Evolutionary conservation across 92 coral and sea anemone species (phyloP), one percentile per base, ranked within the genome.

Genomic region (Phymanthus crucifer): DNA sequence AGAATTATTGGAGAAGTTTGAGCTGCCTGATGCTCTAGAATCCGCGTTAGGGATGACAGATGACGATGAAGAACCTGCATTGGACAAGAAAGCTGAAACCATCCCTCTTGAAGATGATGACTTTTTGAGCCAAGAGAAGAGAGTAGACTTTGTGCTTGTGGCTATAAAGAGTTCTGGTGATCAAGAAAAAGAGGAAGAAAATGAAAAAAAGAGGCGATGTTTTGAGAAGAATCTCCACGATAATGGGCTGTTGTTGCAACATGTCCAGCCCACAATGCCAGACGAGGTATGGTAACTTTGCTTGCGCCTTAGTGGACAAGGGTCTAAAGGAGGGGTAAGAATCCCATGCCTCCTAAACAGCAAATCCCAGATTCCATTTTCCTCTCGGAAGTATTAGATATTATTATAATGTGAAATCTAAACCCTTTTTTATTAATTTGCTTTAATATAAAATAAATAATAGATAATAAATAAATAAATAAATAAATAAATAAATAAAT

Each of bases 151-250:
- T 35, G 74, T 70, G 19, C 48, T 70, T 7, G 74, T 70, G 23
- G 50, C 74, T 13, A 23, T 70, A 70, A 40, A 35, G 35, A 47
- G 74, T 34, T 38, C 50, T 70, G 74, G 74, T 14, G 48, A 34
- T 2, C 14, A 61, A 4, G 74, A 70, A 17, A 47, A 35, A 34
- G 46, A 70, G 10, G 47, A 69, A 69, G 74, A 34, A 24, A 70
- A 70, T 40, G 74, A 70, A 23, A 70, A 24, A 14, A 70, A 70
- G 32, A 70, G 74, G 18, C 26, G 74, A 11, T 11, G 21, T 34
- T 70, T 70, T 70, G 74, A 70, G 50, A 70, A 70, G 24, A 70
- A 34, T 70, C 74, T 70, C 4, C 48, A 70, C 18, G 74, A 70
- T 10, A 35, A 35, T n/a, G 74, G 74, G 31, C 34, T 70, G 27